Evolutionary conservation across 2,113 vertebrate species (phyloP), one percentile per base, ranked within the genome.

Genomic region (Climacteris rufus): DNA sequence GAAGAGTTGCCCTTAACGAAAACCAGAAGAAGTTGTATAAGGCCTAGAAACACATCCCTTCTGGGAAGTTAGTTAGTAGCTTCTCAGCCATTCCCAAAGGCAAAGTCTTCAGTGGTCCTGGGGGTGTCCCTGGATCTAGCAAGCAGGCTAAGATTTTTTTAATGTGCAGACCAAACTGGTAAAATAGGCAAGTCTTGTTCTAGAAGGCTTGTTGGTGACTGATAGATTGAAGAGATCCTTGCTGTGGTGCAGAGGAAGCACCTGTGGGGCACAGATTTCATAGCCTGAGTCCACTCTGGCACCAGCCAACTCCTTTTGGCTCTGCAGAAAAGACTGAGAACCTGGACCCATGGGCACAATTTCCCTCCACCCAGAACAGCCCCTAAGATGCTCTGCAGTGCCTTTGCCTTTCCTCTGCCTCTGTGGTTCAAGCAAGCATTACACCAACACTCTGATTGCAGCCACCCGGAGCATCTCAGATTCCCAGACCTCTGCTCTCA

Each of bases 61-160:
- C 0, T 30, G 42, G 27, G 59, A 90, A 83, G 47, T 50, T 71
- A 59, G 28, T 19, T 37, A 88, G 83, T 37, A 91, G 30, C 24
- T 84, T 69, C 79, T 70, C 63, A 54, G 47, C 30, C 50, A 13
- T 16, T 21, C 50, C 50, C 76, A 78, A 82, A 76, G 74, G 27
- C 37, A 63, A 79, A 53, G 25, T n/a, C 40, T 68, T 49, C 2
- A 2, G 2, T 3, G 8, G 39, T 53, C 44, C 49, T 1, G 0
- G 12, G 23, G 7, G 5, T 16, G 18, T 50, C 39, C 74, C 66
- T 89, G 13, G 3, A 28, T 28, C 31, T 45, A 44, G 54, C n/a
- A 87, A 65, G 37, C 16, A 82, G 35, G 9, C 10, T 30, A 50
- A 24, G n/a, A 13, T n/a, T 45, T 22, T 59, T 63, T 61, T 74